Base-by-base conservation (phyloP, 2,797 vertebrate genomes). In the Lophius americanus region DNA sequence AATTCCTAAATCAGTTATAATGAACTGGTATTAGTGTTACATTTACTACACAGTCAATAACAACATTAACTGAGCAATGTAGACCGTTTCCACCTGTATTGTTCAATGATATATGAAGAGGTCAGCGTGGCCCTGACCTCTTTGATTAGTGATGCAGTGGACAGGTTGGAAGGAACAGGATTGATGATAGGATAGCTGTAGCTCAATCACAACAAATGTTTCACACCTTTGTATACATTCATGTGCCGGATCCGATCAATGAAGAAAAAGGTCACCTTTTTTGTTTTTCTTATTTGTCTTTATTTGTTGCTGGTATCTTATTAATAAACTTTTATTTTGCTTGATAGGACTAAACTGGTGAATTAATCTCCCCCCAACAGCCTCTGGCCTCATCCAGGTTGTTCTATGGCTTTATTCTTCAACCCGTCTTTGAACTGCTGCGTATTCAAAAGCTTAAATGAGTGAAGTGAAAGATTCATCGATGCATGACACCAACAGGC, bases 51-150 rank as follows among this genome's bases (percentile, higher is more conserved):
- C 32, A 10, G 10, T 66, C 43, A 65, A 51, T 66, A 14, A 8
- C 37, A 49, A 4, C 48, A 57, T 60, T 23, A 41, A 9, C 23
- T 46, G 37, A 38, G 4, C 2, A 4, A 8, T 1, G 12, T 1
- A 5, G 36, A 33, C 9, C 42, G 44, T 38, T 36, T 44, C 11
- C 59, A 44, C 43, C 43, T 43, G 61, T 41, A 9, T 58, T 72
- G 59, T 52, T 52, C n/a, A 32, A 0, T 62, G 32, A 55, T 0
- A 23, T 64, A 47, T 48, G 33, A n/a, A 4, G 43, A 44, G 43
- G 61, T 39, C 65, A 65, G n/a, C 32, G 6, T 60, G 60, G 52
- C 51, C 52, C 54, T 70, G 73, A 68, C 54, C 54, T 49, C 11
- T 70, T 44, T 33, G 11, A 46, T 60, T 60, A 62, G 38, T 38